These are phyloP conservation scores for Cinclus mexicanus DNA, from an alignment of 2,113 vertebrate species.

Conservation along the genomic window DNA sequence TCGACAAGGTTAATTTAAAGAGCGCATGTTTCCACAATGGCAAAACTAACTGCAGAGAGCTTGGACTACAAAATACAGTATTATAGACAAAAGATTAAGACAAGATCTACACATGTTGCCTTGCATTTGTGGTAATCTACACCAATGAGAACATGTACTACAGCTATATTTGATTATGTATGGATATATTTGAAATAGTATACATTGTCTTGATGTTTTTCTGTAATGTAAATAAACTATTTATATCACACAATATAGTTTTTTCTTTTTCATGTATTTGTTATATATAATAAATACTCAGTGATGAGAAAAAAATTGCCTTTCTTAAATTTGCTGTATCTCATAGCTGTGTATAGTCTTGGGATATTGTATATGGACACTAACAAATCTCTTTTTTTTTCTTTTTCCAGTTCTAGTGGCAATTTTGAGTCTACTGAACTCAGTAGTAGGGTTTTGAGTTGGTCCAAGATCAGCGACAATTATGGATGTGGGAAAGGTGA, in stretches of 20 bases:
- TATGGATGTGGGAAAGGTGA: conserved; percentile 76
- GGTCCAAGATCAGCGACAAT: conserved; percentile 73
- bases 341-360: conserved; percentile 64
- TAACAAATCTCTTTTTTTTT: conserved; percentile 52
- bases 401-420: conserved; percentile 68
- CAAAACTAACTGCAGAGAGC: conserved; percentile 76
- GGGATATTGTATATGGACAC: conserved; percentile 32
- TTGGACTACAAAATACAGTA: conserved; percentile 81
- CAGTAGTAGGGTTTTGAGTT: conserved; percentile 73
- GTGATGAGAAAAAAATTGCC: conserved; percentile 80
- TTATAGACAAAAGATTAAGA: conserved; percentile 82
- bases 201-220: conserved; percentile 99
- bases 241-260: conserved; percentile 97
- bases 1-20: conserved; percentile 97
- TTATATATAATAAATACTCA: conserved; percentile 90
- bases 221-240: conserved; percentile 99
- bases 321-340: conserved; percentile 78
- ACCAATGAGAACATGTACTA: conserved; percentile 96
- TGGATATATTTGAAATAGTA: conserved; percentile 99
- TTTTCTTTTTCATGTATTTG: conserved; percentile 89
- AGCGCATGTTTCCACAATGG: conserved; percentile 83
- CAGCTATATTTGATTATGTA: conserved; percentile 98
- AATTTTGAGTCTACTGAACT: conserved; percentile 69
- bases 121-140: conserved; percentile 99
- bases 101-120: conserved; percentile 96